A percentile compares a stretch with the other conserved stretches of the same genome.
Evolutionary conservation across 2,113 vertebrate species (phyloP).

Genomic region (Oncorhynchus tshawytscha): DNA sequence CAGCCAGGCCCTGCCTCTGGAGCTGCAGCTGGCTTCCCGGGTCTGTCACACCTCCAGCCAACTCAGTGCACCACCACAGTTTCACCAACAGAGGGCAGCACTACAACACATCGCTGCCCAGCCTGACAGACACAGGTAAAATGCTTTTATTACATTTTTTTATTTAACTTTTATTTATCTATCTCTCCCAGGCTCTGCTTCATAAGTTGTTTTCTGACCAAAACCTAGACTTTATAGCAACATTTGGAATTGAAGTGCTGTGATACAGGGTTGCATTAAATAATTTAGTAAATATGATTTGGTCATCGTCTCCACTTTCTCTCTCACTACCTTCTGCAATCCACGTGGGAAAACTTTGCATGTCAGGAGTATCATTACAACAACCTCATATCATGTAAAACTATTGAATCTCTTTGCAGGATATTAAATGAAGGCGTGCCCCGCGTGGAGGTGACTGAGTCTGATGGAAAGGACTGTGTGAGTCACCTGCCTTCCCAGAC

Average conservation of each 20-base stretch:
- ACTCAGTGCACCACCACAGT: conserved; percentile 29
- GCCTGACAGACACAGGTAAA: conserved; percentile 25
- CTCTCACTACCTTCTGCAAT: background rate
- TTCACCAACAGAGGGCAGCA: conserved; percentile 39
- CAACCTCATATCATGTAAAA: background rate
- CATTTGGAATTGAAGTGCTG: too few relatives aligned
- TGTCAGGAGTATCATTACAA: background rate
- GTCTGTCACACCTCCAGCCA: conserved; percentile 54
- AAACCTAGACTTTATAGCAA: too few relatives aligned
- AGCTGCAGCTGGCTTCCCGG: conserved; percentile 67
- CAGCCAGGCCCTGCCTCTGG: conserved; percentile 55
- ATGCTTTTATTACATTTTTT: background rate
- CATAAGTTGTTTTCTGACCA: too few relatives aligned
- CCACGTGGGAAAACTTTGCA: background rate
- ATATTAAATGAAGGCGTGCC: conserved; percentile 62
- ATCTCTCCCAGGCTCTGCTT: too few relatives aligned
- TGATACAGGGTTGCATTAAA: background rate
- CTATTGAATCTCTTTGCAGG: conserved; percentile 44
- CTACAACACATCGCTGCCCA: conserved; percentile 5
- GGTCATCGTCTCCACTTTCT: background rate
- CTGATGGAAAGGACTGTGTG: conserved; percentile 30
- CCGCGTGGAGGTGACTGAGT: conserved; percentile 24
- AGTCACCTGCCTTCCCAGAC: conserved; percentile 15
- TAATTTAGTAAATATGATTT: too few relatives aligned
- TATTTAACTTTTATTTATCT: background rate